Evolutionary conservation across 2,888 invertebrate species (phyloP).

Genomic region (Drosophila austrosaltans): DNA sequence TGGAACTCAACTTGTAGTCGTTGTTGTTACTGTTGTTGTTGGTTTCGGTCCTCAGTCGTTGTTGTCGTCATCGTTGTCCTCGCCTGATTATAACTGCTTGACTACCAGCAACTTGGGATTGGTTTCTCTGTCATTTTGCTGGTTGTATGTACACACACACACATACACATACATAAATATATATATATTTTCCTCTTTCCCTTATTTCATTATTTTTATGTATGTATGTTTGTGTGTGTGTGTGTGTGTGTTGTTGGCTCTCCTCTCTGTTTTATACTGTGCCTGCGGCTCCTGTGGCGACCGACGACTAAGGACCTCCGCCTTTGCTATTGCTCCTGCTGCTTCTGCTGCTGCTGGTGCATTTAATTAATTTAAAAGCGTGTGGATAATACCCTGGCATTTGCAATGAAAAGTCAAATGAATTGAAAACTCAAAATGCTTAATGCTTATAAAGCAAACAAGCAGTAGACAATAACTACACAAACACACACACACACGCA

Average conservation of each 20-base stretch:
- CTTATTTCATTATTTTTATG: neutral
- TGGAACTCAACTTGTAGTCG: constrained; percentile 34
- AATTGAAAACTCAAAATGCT: constrained; percentile 73
- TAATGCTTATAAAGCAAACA: constrained; percentile 56
- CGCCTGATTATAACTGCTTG: constrained; percentile 57
- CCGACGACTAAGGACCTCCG: constrained; percentile 13
- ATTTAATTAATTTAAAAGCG: constrained; percentile 82
- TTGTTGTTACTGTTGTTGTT: constrained; percentile 19
- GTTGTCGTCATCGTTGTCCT: constrained; percentile 33
- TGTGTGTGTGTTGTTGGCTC: neutral
- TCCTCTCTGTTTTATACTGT: neutral
- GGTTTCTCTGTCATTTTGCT: constrained; percentile 27
- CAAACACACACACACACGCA: constrained; percentile 3
- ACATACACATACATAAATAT: constrained; percentile 7
- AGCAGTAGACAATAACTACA: constrained; percentile 31
- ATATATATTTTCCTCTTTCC: neutral
- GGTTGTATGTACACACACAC: constrained; percentile 27
- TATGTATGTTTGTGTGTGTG: neutral
- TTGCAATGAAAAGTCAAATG: constrained; percentile 78
- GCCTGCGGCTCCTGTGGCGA: constrained; percentile 17
- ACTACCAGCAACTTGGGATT: constrained; percentile 42
- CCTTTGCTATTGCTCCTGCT: neutral
- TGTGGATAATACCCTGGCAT: constrained; percentile 78
- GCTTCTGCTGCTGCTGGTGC: constrained; percentile 39
- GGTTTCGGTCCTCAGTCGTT: constrained; percentile 24